Evolutionary conservation across 1,140 invertebrate genomes (phyloP).

Genomic region (Heterodera carotae): DNA sequence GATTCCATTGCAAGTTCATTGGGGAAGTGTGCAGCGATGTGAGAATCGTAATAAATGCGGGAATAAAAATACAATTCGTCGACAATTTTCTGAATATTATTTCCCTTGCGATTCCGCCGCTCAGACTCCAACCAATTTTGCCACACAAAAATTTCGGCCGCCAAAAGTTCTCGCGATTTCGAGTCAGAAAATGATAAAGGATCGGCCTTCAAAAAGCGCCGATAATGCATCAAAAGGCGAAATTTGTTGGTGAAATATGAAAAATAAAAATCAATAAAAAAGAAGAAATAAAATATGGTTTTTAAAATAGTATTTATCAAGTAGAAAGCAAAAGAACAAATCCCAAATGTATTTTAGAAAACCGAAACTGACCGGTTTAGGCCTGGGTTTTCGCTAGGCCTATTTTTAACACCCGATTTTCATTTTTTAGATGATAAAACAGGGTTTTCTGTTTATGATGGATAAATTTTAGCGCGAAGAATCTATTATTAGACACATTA

Average conservation of each 20-base stretch:
- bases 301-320: too few species aligned
- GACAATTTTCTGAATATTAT: background rate
- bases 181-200: background rate
- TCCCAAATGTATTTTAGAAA: too few species aligned
- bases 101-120: background rate
- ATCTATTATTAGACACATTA: too few species aligned
- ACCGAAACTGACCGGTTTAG: too few species aligned
- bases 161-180: background rate
- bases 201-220: background rate
- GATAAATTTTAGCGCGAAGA: too few species aligned
- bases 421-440: too few species aligned
- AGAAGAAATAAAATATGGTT: too few species aligned
- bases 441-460: too few species aligned
- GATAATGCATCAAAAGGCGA: background rate
- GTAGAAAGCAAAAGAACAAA: too few species aligned
- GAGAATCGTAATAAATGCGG: background rate
- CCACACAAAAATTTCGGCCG: background rate
- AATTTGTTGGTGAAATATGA: background rate
- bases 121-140: background rate
- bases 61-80: background rate
- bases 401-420: too few species aligned
- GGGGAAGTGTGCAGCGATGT: too few species aligned
- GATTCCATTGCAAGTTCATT: background rate
- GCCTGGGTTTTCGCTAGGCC: too few species aligned
- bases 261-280: background rate